Conservation (phyloP, 1,140 invertebrate species). For the Neuroterus valhalla region DNA sequence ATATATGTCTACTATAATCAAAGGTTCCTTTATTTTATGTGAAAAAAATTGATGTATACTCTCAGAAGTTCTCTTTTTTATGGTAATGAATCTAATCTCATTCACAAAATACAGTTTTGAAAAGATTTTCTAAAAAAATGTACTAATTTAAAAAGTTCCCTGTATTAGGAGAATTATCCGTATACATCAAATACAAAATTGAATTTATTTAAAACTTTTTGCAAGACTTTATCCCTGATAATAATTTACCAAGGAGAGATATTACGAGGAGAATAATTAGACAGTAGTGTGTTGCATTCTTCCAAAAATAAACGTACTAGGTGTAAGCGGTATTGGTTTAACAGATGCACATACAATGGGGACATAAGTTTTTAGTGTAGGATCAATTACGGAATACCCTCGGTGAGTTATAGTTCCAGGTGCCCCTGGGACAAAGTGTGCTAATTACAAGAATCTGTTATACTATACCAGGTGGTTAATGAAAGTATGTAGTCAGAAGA, state of each 20-base stretch:
- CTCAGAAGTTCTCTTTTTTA: no score
- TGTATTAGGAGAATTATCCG: no score
- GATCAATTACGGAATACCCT: conserved; percentile 21
- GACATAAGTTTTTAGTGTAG: conserved; percentile 18
- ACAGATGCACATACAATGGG: conserved; percentile 4
- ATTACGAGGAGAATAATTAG: not conserved
- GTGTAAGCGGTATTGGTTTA: not conserved
- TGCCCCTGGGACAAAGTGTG: conserved; percentile 19
- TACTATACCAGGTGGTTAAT: not conserved
- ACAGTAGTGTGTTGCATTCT: conserved; percentile 2
- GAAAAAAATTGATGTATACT: no score
- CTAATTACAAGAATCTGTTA: conserved; percentile 17
- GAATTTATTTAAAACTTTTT: no score
- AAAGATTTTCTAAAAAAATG: no score
- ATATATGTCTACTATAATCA: no score
- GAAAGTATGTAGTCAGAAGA: not conserved
- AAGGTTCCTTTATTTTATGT: no score
- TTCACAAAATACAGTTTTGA: no score
- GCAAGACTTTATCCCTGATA: no score
- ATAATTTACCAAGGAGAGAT: not conserved
- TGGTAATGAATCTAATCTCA: no score
- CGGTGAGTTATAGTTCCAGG: conserved; percentile 13
- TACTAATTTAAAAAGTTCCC: no score
- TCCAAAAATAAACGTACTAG: not conserved
- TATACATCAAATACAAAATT: no score